Evolutionary conservation across 2,113 vertebrate species (phyloP).

Genomic region (Paracanthobrama guichenoti): DNA sequence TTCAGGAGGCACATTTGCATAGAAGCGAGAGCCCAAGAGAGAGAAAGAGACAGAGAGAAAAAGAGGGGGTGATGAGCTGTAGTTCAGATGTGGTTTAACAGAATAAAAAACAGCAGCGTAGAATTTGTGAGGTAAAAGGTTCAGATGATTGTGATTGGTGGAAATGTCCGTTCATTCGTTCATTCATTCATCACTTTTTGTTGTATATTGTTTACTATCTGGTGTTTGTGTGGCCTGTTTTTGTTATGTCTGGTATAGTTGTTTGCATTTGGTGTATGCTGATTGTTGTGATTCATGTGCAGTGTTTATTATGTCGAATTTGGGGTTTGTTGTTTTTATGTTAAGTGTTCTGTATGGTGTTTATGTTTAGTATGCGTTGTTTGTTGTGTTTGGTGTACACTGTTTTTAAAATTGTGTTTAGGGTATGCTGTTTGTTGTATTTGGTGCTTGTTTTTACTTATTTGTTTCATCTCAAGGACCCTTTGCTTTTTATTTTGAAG

Average conservation of each 20-base stretch:
- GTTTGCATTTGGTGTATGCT: background rate
- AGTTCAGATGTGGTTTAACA: slow-evolving; percentile 24
- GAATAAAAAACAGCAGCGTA: background rate
- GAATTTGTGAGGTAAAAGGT: too few species aligned
- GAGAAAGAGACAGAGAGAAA: slow-evolving; percentile 25
- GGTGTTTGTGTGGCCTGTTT: background rate
- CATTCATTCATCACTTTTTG: background rate
- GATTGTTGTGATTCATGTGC: background rate
- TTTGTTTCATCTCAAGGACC: background rate
- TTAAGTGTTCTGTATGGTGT: background rate
- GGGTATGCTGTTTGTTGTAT: background rate
- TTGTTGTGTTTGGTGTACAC: background rate
- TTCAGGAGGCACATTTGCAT: slow-evolving; percentile 56
- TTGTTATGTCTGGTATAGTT: slow-evolving; percentile 1
- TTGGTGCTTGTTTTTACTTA: background rate
- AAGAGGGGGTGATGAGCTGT: slow-evolving; percentile 4
- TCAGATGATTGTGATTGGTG: background rate
- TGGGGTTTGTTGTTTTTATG: background rate
- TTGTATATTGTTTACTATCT: background rate
- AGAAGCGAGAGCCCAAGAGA: slow-evolving; percentile 28
- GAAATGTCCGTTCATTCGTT: background rate
- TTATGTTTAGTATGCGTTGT: background rate
- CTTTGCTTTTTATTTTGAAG: background rate
- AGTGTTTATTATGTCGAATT: background rate
- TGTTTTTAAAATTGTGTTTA: background rate